A percentile compares a stretch with the other conserved stretches of the same genome.
phyloP scores from a whole-genome alignment of 2,797 vertebrate species.

The Catharus ustulatus region DNA sequence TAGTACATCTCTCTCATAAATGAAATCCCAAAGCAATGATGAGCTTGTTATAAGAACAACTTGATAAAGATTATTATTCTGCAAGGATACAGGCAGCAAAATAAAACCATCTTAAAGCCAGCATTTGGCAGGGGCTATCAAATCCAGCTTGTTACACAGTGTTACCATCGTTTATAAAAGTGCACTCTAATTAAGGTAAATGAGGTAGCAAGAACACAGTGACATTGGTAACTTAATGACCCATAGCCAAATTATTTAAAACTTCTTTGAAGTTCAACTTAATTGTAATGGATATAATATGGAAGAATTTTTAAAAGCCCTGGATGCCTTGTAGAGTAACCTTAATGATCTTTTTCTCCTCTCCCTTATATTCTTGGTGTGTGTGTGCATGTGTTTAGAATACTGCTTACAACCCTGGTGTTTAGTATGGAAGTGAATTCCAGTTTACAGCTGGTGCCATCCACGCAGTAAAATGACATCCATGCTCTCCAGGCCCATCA shows the following conservation, averaged over 20 bases:
- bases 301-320: slow-evolving; percentile 14
- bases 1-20: neutral
- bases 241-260: slow-evolving; percentile 52
- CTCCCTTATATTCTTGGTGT: neutral
- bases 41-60: slow-evolving; percentile 9
- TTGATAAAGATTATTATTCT: slow-evolving; percentile 17
- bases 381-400: neutral
- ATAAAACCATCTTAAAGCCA: slow-evolving; percentile 25
- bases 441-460: neutral
- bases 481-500: neutral
- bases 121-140: slow-evolving; percentile 44
- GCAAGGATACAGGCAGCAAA: neutral
- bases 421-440: slow-evolving; percentile 23
- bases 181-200: slow-evolving; percentile 69
- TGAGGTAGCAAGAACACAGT: slow-evolving; percentile 59
- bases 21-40: slow-evolving; percentile 34
- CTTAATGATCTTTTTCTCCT: slow-evolving; percentile 13
- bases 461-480: neutral
- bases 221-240: slow-evolving; percentile 68
- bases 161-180: slow-evolving; percentile 12
- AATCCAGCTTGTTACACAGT: slow-evolving; percentile 42
- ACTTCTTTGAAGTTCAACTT: slow-evolving; percentile 51
- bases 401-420: neutral
- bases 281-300: slow-evolving; percentile 51
- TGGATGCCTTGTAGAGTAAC: neutral